A percentile compares a stretch with the other conserved stretches of the same genome.
phyloP scores from a whole-genome alignment of 2,888 invertebrate genomes.

The Amorpha juglandis region DNA sequence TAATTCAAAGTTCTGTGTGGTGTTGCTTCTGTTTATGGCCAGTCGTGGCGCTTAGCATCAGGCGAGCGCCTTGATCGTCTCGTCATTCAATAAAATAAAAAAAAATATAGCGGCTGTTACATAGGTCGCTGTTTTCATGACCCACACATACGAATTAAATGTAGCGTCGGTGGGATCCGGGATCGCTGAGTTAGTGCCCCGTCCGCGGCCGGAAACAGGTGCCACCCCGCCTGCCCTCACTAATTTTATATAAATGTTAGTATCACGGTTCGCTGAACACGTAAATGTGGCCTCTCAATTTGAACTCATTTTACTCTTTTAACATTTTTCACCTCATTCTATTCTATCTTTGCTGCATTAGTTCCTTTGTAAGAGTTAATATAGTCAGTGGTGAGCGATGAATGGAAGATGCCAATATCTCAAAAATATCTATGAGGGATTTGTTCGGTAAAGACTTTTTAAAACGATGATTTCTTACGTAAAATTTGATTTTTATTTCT shows the following conservation, averaged over 20 bases:
- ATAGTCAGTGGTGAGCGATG: no score
- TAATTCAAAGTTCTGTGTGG: no score
- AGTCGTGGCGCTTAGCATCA: no score
- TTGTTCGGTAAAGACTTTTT: no score
- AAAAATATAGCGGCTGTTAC: slow-evolving; percentile 28
- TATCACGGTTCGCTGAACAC: slow-evolving; percentile 23
- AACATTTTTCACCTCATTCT: background rate
- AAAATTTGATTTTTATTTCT: no score
- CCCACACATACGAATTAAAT: slow-evolving; percentile 66
- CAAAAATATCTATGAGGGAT: no score
- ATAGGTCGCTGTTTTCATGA: slow-evolving; percentile 45
- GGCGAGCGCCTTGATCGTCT: no score
- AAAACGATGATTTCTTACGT: no score
- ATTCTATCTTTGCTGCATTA: background rate
- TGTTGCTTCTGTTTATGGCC: no score
- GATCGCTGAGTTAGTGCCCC: slow-evolving; percentile 72
- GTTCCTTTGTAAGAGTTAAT: background rate
- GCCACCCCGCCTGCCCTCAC: slow-evolving; percentile 60
- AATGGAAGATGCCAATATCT: no score
- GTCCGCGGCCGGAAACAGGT: slow-evolving; percentile 73
- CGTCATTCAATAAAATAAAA: no score
- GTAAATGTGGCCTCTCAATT: slow-evolving; percentile 22
- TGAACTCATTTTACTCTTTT: background rate
- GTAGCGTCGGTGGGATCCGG: slow-evolving; percentile 65
- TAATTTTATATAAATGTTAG: slow-evolving; percentile 56